Base-by-base conservation (phyloP, 1,140 invertebrate genomes). In the Drosophila pseudoananassae region DNA sequence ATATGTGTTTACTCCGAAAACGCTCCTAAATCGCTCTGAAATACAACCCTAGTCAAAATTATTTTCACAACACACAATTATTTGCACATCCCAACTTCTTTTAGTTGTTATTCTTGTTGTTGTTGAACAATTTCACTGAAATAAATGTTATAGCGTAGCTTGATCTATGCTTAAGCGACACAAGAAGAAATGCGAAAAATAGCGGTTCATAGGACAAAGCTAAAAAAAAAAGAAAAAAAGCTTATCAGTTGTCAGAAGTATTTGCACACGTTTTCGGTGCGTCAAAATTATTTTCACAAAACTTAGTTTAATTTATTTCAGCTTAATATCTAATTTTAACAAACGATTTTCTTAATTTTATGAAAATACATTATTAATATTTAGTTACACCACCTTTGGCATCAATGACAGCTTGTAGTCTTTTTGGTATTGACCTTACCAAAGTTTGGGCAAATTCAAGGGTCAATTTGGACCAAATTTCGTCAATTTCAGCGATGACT, bases 271-370 rank as follows among this genome's bases (percentile, higher is more conserved):
- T 10, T 25, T 40, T 38, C 14, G 33, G 33, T 36, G 20, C n/a
- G 36, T 55, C 51, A 54, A 17, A 54, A 54, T 8, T 54, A 54
- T 12, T 38, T 54, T 23, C 51, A 54, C 51, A 54, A n/a, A 53
- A 53, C 31, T 53, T 12, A 53, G 12, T 6, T 38, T 12, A 53
- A 7, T 6, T 38, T 53, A 20, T 53, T n/a, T 36, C 2, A 53
- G 51, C 33, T 53, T 53, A 38, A 40, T 38, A 54, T 54, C 36
- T 25, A 54, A 54, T 40, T 38, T 23, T 25, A 54, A 54, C 20
- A 54, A 25, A 54, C 14, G 31, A 54, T 54, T 54, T 54, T 54
- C 33, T 38, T 14, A 40, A 40, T 40, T 40, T 40, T 40, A 40
- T 40, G 12, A 40, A 40, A 40, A 40, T 40, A 40, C n/a, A 25